Evolutionary conservation across 2,888 invertebrate species (phyloP).

Genomic region (Mycalesis mineus): DNA sequence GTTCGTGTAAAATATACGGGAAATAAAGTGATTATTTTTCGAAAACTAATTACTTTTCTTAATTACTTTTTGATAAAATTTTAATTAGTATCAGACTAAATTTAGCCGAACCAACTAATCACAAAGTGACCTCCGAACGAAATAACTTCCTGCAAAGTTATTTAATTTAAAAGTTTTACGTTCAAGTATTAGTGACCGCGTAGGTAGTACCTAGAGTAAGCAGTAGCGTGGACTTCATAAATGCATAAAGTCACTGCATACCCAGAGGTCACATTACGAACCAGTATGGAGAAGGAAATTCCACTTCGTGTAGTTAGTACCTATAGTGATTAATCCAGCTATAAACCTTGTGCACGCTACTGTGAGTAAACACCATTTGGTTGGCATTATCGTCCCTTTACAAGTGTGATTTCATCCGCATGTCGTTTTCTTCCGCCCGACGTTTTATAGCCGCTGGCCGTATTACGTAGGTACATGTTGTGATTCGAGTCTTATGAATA

Average conservation of each 20-base stretch:
- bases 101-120: background rate
- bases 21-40: too few relatives aligned
- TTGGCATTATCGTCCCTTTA: background rate
- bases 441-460: background rate
- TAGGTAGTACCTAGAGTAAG: background rate
- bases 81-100: background rate
- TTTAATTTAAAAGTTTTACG: conserved; percentile 1
- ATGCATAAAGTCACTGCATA: too few relatives aligned
- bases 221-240: too few relatives aligned
- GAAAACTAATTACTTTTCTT: too few relatives aligned
- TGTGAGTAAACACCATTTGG: too few relatives aligned
- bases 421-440: background rate
- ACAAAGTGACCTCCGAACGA: background rate
- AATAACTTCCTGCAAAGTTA: conserved; percentile 1
- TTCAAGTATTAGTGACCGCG: background rate
- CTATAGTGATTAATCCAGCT: too few relatives aligned
- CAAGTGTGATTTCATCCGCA: background rate
- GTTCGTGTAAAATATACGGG: too few relatives aligned
- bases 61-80: background rate
- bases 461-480: background rate
- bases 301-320: too few relatives aligned
- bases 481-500: too few relatives aligned
- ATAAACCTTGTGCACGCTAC: too few relatives aligned
- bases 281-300: too few relatives aligned
- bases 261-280: too few relatives aligned